phyloP scores from a whole-genome alignment of 1,140 invertebrate species.

The Drosophila mayri region DNA sequence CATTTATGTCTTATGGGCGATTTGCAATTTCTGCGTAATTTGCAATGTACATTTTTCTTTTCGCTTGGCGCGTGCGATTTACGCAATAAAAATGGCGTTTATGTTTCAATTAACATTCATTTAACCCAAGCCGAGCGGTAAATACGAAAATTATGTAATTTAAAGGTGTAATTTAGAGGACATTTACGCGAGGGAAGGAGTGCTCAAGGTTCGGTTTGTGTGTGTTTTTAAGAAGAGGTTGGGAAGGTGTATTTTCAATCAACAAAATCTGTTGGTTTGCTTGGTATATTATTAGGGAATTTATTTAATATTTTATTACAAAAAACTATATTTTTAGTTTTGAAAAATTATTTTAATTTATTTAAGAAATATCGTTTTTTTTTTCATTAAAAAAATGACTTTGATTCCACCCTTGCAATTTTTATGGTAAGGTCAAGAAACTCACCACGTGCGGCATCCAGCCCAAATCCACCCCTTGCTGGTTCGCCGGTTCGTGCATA shows the following conservation, averaged over 20 bases:
- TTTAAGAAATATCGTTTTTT: neutral
- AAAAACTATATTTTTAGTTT: too few relatives aligned
- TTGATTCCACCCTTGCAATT: slow-evolving; percentile 2
- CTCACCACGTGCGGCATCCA: slow-evolving; percentile 34
- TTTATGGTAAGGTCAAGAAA: slow-evolving; percentile 52
- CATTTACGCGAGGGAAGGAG: neutral
- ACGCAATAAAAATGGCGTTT: slow-evolving; percentile 73
- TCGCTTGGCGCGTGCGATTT: slow-evolving; percentile 73
- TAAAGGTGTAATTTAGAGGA: slow-evolving; percentile 4
- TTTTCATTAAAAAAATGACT: too few relatives aligned
- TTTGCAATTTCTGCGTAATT: slow-evolving; percentile 80
- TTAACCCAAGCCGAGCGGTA: slow-evolving; percentile 17
- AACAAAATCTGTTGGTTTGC: neutral
- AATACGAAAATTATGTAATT: slow-evolving; percentile 52
- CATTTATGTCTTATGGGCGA: slow-evolving; percentile 80
- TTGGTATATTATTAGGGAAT: neutral
- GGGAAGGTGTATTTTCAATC: neutral
- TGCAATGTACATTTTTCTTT: slow-evolving; percentile 35
- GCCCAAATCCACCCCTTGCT: slow-evolving; percentile 14
- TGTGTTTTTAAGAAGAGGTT: neutral
- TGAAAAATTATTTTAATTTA: neutral
- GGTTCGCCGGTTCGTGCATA: slow-evolving; percentile 44
- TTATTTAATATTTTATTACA: neutral
- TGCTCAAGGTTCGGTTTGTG: neutral
- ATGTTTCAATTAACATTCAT: slow-evolving; percentile 76